These are phyloP conservation scores for Hiodon tergisus DNA, from an alignment of 2,113 vertebrate genomes.

Conservation along the genomic window DNA sequence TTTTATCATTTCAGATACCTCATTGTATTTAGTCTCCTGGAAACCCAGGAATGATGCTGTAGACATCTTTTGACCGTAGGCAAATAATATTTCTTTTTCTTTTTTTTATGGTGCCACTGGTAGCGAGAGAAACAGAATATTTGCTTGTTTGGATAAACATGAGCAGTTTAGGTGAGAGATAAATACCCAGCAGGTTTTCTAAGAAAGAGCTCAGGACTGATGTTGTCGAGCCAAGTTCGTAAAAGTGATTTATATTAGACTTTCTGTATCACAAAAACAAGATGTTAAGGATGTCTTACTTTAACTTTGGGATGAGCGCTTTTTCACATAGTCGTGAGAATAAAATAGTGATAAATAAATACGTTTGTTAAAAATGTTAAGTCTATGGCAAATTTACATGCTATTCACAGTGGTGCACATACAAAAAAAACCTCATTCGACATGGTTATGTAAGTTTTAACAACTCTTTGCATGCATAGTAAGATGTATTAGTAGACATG, in stretches of 20 bases:
- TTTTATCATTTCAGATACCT: no score
- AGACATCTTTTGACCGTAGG: no score
- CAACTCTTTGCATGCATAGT: no score
- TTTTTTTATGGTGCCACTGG: background rate
- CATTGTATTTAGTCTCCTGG: no score
- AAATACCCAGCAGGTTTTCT: background rate
- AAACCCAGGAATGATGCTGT: no score
- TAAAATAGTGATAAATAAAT: background rate
- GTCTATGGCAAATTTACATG: no score
- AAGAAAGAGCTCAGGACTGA: constrained; percentile 22
- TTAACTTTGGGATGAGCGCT: constrained; percentile 11
- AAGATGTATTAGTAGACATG: no score
- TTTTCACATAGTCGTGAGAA: background rate
- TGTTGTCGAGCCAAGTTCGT: constrained; percentile 33
- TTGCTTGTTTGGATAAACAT: background rate
- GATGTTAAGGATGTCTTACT: constrained; percentile 21
- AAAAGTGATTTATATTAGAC: constrained; percentile 45
- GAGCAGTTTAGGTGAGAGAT: background rate
- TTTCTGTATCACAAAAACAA: constrained; percentile 14
- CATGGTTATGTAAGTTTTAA: no score
- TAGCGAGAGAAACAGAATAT: background rate
- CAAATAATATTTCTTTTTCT: no score
- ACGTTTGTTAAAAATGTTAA: no score
- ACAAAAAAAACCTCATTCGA: no score
- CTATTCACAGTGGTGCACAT: no score